Base-by-base conservation (phyloP, 2,888 invertebrate species). In the Notocelia uddmanniana region DNA sequence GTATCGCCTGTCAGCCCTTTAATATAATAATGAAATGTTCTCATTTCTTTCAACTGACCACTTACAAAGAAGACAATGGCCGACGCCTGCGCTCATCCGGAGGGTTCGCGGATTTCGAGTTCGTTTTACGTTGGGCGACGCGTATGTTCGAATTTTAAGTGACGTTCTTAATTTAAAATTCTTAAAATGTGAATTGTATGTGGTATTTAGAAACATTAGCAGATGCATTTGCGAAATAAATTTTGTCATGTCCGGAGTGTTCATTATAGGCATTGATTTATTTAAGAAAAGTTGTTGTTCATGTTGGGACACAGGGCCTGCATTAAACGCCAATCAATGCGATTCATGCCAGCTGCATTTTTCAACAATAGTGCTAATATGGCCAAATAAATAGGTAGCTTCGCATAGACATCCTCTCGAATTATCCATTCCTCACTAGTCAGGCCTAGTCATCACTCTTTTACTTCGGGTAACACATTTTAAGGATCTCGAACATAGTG, bases 1-100 rank as follows among this genome's bases (percentile, higher is more conserved):
- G 91, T 91, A 90, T 93, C 93, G 90, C 84, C 90, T 93, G 92
- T 89, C 92, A 88, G 89, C 83, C 84, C 83, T 90, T 89, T 88
- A 88, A 88, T 89, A 90, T 89, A 90, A 86, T 90, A 91, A 91
- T 90, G 88, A 88, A 91, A 88, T 82, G 87, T 88, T 83, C 86
- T 87, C 86, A 89, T 89, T 90, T 89, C 88, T 89, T 90, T 87
- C 81, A 86, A 89, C 88, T 92, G 93, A 91, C 92, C 93, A 90
- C 85, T 88, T 83, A 90, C 88, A 92, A 90, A 86, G 90, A 86
- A 89, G 87, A 92, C 90, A 91, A 92, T 89, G 88, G 83, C 85
- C 81, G 81, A 82, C 81, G 85, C 81, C 84, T 88, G 86, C 87
- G 82, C 83, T 85, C 89, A 86, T 90, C 89, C 89, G 90, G 90